phyloP scores from a whole-genome alignment of 2,797 vertebrate genomes.

The Tarsius wallacei region DNA sequence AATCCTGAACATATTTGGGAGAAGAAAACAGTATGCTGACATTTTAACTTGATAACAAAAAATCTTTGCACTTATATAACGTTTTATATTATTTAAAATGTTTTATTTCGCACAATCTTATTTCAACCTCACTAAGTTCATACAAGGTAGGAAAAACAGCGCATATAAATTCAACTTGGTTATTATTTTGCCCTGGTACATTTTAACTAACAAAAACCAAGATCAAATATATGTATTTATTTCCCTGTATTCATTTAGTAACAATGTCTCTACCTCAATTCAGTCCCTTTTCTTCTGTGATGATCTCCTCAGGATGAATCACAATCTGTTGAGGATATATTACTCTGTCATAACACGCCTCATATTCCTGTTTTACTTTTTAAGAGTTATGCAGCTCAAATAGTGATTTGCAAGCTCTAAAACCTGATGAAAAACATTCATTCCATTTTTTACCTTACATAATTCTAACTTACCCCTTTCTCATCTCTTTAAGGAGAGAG shows the following conservation, averaged over 20 bases:
- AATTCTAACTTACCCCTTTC: slow-evolving; percentile 5
- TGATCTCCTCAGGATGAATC: slow-evolving; percentile 17
- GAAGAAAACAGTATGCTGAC: not conserved
- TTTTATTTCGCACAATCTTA: slow-evolving; percentile 49
- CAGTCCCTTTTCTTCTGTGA: not conserved
- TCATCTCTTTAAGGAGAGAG: slow-evolving; percentile 65
- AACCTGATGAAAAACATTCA: slow-evolving; percentile 34
- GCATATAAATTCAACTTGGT: not conserved
- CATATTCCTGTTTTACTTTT: slow-evolving; percentile 15
- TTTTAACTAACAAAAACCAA: not conserved
- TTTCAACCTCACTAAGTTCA: not conserved
- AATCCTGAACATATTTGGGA: not conserved
- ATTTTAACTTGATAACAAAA: not conserved
- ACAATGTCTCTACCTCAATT: not conserved
- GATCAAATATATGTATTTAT: not conserved
- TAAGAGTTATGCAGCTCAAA: slow-evolving; percentile 8
- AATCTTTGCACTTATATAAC: not conserved
- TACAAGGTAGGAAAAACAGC: not conserved
- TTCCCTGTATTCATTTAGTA: not conserved
- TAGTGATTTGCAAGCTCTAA: slow-evolving; percentile 66
- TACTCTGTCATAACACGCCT: slow-evolving; percentile 17
- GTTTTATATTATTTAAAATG: not conserved
- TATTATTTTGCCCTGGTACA: not conserved
- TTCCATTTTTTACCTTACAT: slow-evolving; percentile 62
- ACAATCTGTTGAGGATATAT: slow-evolving; percentile 49